These are phyloP conservation scores for Enteromius thamalakanensis DNA, from an alignment of 2,797 vertebrate genomes.

Conservation along the genomic window DNA sequence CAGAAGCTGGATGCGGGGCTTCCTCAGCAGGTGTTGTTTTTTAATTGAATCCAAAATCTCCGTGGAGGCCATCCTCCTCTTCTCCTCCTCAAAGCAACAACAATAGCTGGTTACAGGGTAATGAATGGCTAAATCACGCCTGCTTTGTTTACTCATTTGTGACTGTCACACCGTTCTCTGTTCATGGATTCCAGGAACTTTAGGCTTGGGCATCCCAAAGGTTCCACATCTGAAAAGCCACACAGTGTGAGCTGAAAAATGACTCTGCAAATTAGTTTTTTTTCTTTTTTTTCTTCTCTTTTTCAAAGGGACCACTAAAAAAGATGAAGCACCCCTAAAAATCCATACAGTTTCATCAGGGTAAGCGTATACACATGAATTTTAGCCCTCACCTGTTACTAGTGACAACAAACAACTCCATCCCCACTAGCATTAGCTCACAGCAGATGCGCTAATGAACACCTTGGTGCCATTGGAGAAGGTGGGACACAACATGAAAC, in stretches of 20 bases:
- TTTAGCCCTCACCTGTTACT: slow-evolving; percentile 27
- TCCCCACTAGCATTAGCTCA: slow-evolving; percentile 12
- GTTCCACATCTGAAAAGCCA: slow-evolving; percentile 46
- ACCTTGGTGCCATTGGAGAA: neutral
- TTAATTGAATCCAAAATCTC: slow-evolving; percentile 62
- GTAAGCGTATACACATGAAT: neutral
- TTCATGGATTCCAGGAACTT: slow-evolving; percentile 53
- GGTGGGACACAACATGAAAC: neutral
- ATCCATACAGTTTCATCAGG: slow-evolving; percentile 24
- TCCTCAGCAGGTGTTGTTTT: slow-evolving; percentile 58
- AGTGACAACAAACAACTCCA: slow-evolving; percentile 34
- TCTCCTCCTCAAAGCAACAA: slow-evolving; percentile 58
- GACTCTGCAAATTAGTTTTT: slow-evolving; percentile 14
- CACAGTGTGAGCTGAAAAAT: slow-evolving; percentile 46
- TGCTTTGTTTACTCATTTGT: slow-evolving; percentile 80
- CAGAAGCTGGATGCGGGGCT: slow-evolving; percentile 49
- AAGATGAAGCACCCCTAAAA: slow-evolving; percentile 9
- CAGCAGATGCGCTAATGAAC: slow-evolving; percentile 28
- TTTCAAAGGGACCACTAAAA: slow-evolving; percentile 25
- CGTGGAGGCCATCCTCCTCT: slow-evolving; percentile 43
- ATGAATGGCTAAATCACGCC: slow-evolving; percentile 73
- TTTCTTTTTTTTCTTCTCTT: neutral
- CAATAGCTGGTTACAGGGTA: slow-evolving; percentile 74
- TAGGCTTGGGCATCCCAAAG: slow-evolving; percentile 35
- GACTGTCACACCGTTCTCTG: slow-evolving; percentile 74